Evolutionary conservation across 2,888 invertebrate species (phyloP).

Genomic region (Cinara cedri): DNA sequence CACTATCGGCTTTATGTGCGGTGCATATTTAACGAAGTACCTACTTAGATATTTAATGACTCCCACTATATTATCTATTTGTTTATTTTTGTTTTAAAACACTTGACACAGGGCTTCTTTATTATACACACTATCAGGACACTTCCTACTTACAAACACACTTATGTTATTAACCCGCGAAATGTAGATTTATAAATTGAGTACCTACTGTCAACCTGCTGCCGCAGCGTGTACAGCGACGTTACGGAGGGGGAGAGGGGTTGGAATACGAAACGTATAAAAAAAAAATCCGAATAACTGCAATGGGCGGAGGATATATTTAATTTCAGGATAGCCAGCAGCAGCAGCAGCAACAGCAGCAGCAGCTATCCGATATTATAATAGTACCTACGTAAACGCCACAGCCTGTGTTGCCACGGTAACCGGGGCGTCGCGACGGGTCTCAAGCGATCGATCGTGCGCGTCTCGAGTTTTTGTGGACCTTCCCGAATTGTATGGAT

Average conservation of each 20-base stretch:
- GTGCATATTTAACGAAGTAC: no score
- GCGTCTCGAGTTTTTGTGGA: slow-evolving; percentile 31
- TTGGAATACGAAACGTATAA: not conserved
- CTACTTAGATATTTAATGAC: no score
- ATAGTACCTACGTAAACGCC: not conserved
- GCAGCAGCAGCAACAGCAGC: not conserved
- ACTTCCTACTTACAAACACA: no score
- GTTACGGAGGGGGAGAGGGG: no score
- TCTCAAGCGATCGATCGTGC: slow-evolving; percentile 45
- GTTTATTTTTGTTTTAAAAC: no score
- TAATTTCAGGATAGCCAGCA: slow-evolving; percentile 28
- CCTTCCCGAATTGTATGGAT: slow-evolving; percentile 24
- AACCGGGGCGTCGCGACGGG: slow-evolving; percentile 50
- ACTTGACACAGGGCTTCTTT: no score
- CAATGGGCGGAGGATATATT: slow-evolving; percentile 29
- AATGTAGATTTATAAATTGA: slow-evolving; percentile 11
- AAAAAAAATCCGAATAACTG: not conserved
- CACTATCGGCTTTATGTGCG: no score
- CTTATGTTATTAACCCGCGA: not conserved
- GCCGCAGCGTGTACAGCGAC: no score
- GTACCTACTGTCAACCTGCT: not conserved
- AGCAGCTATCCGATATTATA: slow-evolving; percentile 1
- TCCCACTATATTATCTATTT: no score
- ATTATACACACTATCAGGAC: no score
- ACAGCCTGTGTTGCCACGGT: slow-evolving; percentile 44